These are phyloP conservation scores for Xenopus laevis DNA, from an alignment of 2,113 vertebrate species.

Conservation along the genomic window DNA sequence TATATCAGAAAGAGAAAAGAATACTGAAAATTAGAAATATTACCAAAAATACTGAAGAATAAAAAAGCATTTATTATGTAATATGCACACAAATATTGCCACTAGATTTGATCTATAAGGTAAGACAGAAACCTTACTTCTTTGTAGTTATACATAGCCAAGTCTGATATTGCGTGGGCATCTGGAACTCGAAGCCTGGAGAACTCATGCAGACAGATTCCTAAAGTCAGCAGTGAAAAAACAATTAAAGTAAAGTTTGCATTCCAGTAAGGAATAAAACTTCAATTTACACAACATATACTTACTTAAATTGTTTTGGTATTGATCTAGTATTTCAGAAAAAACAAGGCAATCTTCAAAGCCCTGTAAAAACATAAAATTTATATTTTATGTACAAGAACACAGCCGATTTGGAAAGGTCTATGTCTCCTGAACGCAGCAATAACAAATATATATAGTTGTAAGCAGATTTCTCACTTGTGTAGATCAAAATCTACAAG, in stretches of 20 bases:
- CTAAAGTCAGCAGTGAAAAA: constrained; percentile 57
- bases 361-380: constrained; percentile 66
- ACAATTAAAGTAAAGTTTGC: background rate
- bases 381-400: too few species aligned
- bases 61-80: too few species aligned
- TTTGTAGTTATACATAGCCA: constrained; percentile 96
- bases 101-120: too few species aligned
- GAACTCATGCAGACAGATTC: constrained; percentile 80
- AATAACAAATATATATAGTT: too few species aligned
- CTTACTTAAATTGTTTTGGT: constrained; percentile 85
- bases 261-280: background rate
- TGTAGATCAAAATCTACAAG: too few species aligned
- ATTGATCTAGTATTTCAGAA: constrained; percentile 85
- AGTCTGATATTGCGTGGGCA: constrained; percentile 86
- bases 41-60: too few species aligned
- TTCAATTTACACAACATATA: constrained; percentile 23
- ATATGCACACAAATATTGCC: too few species aligned
- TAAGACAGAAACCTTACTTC: constrained; percentile 68
- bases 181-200: constrained; percentile 84
- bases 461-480: too few species aligned
- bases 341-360: constrained; percentile 97
- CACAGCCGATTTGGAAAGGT: too few species aligned
- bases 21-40: too few species aligned
- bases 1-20: too few species aligned
- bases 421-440: too few species aligned